These are phyloP conservation scores for Amphimedon queenslandica DNA, from an alignment of 37 sponge, comb jelly and placozoan genomes.

Conservation along the genomic window DNA sequence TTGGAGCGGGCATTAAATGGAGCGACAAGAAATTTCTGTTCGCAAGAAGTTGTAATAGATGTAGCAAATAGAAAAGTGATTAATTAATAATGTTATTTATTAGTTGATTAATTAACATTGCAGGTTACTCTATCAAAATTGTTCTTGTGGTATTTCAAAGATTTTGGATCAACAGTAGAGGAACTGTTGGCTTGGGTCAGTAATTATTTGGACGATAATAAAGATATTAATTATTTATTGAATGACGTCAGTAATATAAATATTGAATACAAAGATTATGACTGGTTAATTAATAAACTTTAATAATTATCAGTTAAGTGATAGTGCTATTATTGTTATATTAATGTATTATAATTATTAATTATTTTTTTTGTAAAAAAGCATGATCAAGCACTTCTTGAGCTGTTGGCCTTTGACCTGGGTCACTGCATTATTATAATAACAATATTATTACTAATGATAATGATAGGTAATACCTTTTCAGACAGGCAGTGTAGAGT, in stretches of 20 bases:
- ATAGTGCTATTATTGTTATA: not conserved
- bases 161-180: conserved; percentile 56
- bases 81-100: not conserved
- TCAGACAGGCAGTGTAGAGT: not conserved
- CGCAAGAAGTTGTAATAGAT: conserved; percentile 66
- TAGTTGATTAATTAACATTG: not conserved
- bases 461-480: conserved; percentile 1
- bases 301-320: not conserved
- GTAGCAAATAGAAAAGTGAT: conserved; percentile 1
- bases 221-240: not conserved
- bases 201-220: not conserved
- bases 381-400: conserved; percentile 1
- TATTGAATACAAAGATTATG: conserved; percentile 36
- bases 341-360: not conserved
- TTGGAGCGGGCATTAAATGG: conserved; percentile 51
- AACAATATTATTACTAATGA: no score
- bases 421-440: not conserved
- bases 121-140: conserved; percentile 72
- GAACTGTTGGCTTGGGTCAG: conserved; percentile 44
- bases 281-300: conserved; percentile 76
- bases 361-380: conserved; percentile 3
- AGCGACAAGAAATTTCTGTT: conserved; percentile 63
- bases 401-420: not conserved
- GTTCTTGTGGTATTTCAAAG: conserved; percentile 74
- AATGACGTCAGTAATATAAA: not conserved